Percentiles rank a stretch among this genome's conserved stretches.
phyloP scores from a whole-genome alignment of 2,113 vertebrate genomes.

The Indri indri region DNA sequence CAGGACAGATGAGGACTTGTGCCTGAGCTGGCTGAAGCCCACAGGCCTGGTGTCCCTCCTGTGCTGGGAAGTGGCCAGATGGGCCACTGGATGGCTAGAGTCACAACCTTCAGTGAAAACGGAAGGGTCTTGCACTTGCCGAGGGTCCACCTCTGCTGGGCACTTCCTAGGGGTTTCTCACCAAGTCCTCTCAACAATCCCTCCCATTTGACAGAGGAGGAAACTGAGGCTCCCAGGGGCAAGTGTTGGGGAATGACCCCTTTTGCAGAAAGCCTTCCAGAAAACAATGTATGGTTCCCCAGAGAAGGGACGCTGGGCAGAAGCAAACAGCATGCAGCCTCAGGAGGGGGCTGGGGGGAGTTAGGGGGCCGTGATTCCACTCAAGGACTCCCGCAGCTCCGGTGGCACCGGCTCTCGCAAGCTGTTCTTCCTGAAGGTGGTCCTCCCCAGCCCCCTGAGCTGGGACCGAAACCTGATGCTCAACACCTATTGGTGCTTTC shows the following conservation, averaged over 20 bases:
- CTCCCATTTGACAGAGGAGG: neutral
- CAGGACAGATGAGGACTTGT: fast-evolving
- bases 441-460: neutral
- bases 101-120: neutral
- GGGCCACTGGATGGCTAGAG: too few species aligned
- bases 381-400: neutral
- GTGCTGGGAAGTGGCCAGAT: neutral
- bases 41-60: fast-evolving
- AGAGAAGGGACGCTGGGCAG: neutral
- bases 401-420: too few species aligned
- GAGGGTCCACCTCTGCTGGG: neutral
- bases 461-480: neutral
- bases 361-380: neutral
- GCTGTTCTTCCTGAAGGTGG: neutral
- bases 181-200: too few species aligned
- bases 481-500: neutral
- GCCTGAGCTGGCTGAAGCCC: neutral
- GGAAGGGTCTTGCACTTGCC: neutral
- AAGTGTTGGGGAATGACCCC: too few species aligned
- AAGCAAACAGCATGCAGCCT: neutral
- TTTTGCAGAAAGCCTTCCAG: neutral
- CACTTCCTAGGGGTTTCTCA: neutral
- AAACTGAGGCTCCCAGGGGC: neutral
- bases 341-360: neutral
- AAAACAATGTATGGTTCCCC: too few species aligned